Conservation (phyloP, 2,797 vertebrate species). For the Onychomys leucogaster region DNA sequence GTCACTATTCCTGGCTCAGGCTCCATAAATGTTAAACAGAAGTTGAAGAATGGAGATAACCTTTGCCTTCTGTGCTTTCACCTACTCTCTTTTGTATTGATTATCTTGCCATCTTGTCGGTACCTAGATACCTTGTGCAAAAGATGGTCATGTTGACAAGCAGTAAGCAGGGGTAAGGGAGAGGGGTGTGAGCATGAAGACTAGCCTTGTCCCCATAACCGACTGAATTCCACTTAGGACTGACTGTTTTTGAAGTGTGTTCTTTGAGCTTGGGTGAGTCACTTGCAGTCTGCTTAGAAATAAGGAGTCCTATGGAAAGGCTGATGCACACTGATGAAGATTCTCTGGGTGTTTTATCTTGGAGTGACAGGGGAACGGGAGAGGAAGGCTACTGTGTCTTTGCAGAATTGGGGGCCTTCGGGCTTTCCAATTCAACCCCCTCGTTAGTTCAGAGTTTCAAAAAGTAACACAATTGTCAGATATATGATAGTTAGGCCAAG, state of each 20-base stretch:
- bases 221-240: constrained; percentile 2
- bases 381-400: background rate
- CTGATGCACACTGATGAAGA: background rate
- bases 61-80: constrained; percentile 37
- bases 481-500: background rate
- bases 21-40: background rate
- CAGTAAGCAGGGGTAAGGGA: background rate
- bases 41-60: constrained; percentile 52
- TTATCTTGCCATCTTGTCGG: constrained; percentile 48
- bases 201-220: background rate
- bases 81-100: constrained; percentile 58
- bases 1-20: background rate
- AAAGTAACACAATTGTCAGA: background rate
- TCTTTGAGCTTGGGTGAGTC: constrained; percentile 40
- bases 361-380: background rate
- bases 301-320: constrained; percentile 25
- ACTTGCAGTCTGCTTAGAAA: constrained; percentile 53
- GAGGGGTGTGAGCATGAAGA: background rate
- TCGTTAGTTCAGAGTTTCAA: background rate
- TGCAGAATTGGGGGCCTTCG: background rate
- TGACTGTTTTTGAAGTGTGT: background rate
- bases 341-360: constrained; percentile 24
- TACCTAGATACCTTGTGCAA: background rate
- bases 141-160: background rate
- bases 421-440: background rate